Evolutionary conservation across 2,888 invertebrate genomes (phyloP).

Genomic region (Agonum fuliginosum): DNA sequence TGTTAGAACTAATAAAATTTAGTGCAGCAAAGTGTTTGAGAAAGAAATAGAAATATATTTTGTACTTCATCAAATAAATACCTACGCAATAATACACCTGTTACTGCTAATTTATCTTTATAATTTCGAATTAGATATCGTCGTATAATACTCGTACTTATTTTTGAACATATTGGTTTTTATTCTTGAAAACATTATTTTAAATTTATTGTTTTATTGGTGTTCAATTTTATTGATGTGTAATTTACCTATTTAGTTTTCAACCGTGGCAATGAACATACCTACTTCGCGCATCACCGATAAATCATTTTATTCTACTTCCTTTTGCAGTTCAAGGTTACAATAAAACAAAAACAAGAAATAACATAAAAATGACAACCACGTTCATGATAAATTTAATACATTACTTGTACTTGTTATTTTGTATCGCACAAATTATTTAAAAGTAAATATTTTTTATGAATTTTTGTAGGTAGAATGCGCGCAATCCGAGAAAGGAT

Average conservation of each 20-base stretch:
- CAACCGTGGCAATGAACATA: not conserved
- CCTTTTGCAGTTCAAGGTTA: not conserved
- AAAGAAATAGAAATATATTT: not conserved
- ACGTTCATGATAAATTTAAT: too few relatives aligned
- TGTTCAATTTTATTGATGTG: not conserved
- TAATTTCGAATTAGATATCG: too few relatives aligned
- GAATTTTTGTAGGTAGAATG: too few relatives aligned
- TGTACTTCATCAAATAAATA: not conserved
- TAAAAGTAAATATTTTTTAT: too few relatives aligned
- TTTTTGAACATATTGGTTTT: not conserved
- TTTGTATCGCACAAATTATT: too few relatives aligned
- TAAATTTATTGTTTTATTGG: too few relatives aligned
- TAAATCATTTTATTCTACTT: not conserved
- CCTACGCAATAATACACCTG: too few relatives aligned
- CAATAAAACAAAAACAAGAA: not conserved
- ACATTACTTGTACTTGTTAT: too few relatives aligned
- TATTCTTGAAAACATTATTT: not conserved
- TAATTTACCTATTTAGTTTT: not conserved
- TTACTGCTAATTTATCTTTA: too few relatives aligned
- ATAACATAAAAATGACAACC: too few relatives aligned
- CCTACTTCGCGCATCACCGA: not conserved
- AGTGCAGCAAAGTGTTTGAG: slow-evolving; percentile 15
- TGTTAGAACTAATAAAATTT: slow-evolving; percentile 12
- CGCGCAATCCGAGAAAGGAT: too few relatives aligned
- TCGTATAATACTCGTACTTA: too few relatives aligned